Evolutionary conservation across 2,113 vertebrate species (phyloP).

Genomic region (Nesogale talazaci): DNA sequence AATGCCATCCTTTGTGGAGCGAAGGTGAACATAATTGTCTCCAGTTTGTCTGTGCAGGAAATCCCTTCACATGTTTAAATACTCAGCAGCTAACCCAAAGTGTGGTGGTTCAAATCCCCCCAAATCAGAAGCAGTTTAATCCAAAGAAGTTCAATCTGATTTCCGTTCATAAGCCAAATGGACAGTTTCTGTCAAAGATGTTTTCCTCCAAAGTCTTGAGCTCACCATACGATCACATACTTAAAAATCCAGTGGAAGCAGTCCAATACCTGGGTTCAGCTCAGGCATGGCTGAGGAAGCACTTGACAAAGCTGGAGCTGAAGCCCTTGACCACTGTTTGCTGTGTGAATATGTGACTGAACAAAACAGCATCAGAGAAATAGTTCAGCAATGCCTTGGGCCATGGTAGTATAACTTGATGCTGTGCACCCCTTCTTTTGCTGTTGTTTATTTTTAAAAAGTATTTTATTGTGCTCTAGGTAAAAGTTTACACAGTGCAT

Average conservation of each 20-base stretch:
- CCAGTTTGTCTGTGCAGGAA: background rate
- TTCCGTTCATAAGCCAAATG: too few species aligned
- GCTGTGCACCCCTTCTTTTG: background rate
- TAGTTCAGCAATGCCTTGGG: background rate
- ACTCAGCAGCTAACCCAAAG: background rate
- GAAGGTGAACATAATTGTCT: background rate
- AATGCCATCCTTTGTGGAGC: background rate
- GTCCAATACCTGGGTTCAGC: background rate
- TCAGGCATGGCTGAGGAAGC: rapidly evolving
- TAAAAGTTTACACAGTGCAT: background rate
- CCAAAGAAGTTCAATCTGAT: too few species aligned
- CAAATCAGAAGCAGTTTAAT: background rate
- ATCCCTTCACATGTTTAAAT: background rate
- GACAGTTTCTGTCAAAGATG: too few species aligned
- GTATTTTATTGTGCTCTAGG: background rate
- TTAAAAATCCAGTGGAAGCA: background rate
- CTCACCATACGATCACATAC: background rate
- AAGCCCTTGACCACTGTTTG: background rate
- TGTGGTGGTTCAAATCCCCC: background rate
- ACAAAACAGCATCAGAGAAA: background rate
- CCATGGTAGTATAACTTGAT: background rate
- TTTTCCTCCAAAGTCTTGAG: too few species aligned
- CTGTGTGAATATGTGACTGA: background rate
- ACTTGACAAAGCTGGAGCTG: background rate
- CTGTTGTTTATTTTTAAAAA: background rate